A percentile compares a stretch with the other conserved stretches of the same genome.
phyloP scores from a whole-genome alignment of 2,797 vertebrate species.

The Sciaenops ocellatus region DNA sequence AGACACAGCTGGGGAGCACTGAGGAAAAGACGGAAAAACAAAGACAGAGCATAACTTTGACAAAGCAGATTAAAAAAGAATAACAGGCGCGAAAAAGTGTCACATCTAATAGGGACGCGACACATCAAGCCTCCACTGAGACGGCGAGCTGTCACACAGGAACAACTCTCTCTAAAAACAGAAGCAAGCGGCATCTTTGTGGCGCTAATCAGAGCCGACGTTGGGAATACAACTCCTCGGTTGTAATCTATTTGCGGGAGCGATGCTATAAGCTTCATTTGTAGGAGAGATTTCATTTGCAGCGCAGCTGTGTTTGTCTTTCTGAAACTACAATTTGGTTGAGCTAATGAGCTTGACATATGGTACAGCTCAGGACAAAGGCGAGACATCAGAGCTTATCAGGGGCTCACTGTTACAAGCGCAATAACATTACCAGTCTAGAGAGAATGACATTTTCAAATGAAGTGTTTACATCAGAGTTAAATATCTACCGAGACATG shows the following conservation, averaged over 20 bases:
- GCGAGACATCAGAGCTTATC: slow-evolving; percentile 60
- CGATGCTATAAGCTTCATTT: slow-evolving; percentile 60
- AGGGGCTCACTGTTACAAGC: slow-evolving; percentile 37
- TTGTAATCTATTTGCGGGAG: slow-evolving; percentile 70
- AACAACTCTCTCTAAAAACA: slow-evolving; percentile 68
- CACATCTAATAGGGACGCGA: slow-evolving; percentile 79
- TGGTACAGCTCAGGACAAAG: slow-evolving; percentile 59
- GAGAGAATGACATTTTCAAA: slow-evolving; percentile 27
- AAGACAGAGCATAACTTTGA: slow-evolving; percentile 65
- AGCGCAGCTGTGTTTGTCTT: slow-evolving; percentile 60
- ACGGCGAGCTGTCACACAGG: slow-evolving; percentile 57
- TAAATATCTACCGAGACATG: slow-evolving; percentile 19
- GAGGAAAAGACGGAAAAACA: slow-evolving; percentile 36
- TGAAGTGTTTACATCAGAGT: slow-evolving; percentile 20
- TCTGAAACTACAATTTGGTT: slow-evolving; percentile 54
- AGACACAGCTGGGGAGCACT: slow-evolving; percentile 7
- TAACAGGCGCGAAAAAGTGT: slow-evolving; percentile 71
- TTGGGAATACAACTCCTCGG: slow-evolving; percentile 69
- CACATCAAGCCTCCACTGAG: slow-evolving; percentile 67
- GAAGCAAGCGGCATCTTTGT: slow-evolving; percentile 33
- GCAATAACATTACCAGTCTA: slow-evolving; percentile 33
- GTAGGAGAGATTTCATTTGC: slow-evolving; percentile 69
- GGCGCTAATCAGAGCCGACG: slow-evolving; percentile 73
- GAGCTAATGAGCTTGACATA: slow-evolving; percentile 71
- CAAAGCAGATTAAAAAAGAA: slow-evolving; percentile 75